Evolutionary conservation across 2,888 invertebrate species (phyloP).

Genomic region (Oscheius myriophilus): DNA sequence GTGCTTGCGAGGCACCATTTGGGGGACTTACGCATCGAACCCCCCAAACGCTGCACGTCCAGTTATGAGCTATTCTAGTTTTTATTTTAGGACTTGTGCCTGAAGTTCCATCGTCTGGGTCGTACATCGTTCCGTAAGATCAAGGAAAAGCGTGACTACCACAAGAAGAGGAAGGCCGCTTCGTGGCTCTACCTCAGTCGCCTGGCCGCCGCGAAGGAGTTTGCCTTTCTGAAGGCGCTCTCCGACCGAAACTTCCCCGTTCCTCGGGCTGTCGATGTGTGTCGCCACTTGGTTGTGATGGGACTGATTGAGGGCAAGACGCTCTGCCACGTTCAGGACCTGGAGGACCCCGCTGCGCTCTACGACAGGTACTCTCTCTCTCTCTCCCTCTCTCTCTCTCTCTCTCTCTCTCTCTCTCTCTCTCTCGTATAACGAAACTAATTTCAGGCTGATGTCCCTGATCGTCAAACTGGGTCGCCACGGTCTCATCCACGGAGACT

Average conservation of each 20-base stretch:
- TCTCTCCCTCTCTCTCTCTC: too few relatives aligned
- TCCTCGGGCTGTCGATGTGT: slow-evolving; percentile 91
- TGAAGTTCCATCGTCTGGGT: slow-evolving; percentile 86
- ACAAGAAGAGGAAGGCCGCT: slow-evolving; percentile 83
- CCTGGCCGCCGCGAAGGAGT: slow-evolving; percentile 87
- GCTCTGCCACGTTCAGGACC: slow-evolving; percentile 68
- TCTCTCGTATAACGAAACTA: background rate
- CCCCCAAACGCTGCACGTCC: too few relatives aligned
- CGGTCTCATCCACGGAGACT: slow-evolving; percentile 98
- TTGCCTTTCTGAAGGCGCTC: slow-evolving; percentile 91
- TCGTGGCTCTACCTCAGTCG: slow-evolving; percentile 96
- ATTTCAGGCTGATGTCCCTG: slow-evolving; percentile 82
- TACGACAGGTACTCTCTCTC: slow-evolving; percentile 80
- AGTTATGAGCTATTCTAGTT: slow-evolving; percentile 77
- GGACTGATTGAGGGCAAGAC: slow-evolving; percentile 80
- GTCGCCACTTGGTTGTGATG: slow-evolving; percentile 94
- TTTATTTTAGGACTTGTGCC: slow-evolving; percentile 82
- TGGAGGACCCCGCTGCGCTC: slow-evolving; percentile 73
- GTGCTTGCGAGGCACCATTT: slow-evolving; percentile 76
- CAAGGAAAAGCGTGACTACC: slow-evolving; percentile 95
- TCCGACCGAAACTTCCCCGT: slow-evolving; percentile 90
- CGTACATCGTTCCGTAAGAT: slow-evolving; percentile 94
- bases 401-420: slow-evolving; percentile 1
- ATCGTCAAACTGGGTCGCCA: slow-evolving; percentile 89
- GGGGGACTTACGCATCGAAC: too few relatives aligned